These are phyloP conservation scores for Dendrolimus kikuchii DNA, from an alignment of 1,140 invertebrate genomes.

Conservation along the genomic window DNA sequence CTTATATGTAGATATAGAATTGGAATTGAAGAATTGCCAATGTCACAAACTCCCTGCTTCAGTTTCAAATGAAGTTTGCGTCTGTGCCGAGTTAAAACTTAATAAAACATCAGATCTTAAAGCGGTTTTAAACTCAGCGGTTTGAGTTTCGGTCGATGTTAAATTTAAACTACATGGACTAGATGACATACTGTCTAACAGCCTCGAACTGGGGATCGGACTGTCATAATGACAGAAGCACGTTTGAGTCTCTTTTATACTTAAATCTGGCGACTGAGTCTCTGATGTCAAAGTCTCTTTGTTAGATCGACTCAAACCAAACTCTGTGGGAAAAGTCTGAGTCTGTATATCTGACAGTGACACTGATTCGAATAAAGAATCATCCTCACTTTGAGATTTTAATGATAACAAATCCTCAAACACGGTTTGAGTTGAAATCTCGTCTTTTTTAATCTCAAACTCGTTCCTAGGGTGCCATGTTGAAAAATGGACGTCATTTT, in stretches of 20 bases:
- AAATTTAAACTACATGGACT: constrained; percentile 30
- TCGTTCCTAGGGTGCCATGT: constrained; percentile 26
- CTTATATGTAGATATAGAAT: too few species aligned
- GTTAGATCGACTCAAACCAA: constrained; percentile 41
- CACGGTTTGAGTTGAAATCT: constrained; percentile 55
- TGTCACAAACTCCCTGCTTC: constrained; percentile 14
- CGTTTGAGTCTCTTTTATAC: constrained; percentile 58
- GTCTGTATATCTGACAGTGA: constrained; percentile 59
- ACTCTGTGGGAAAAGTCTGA: constrained; percentile 49
- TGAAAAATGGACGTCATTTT: constrained; percentile 41
- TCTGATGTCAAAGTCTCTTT: constrained; percentile 45
- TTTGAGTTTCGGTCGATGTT: constrained; percentile 54
- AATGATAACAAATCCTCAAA: constrained; percentile 48
- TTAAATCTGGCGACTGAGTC: constrained; percentile 46
- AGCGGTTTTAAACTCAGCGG: constrained; percentile 18
- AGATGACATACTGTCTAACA: constrained; percentile 34
- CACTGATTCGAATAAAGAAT: constrained; percentile 47
- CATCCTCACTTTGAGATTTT: constrained; percentile 52
- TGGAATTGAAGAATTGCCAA: constrained; percentile 1
- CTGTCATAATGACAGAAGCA: constrained; percentile 46
- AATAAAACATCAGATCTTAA: constrained; percentile 29
- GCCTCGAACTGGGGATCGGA: constrained; percentile 22
- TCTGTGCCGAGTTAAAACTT: constrained; percentile 38
- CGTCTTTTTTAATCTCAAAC: constrained; percentile 36
- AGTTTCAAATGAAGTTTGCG: constrained; percentile 43